Base-by-base conservation (phyloP, 2,797 vertebrate species). In the Diplodus puntazzo region DNA sequence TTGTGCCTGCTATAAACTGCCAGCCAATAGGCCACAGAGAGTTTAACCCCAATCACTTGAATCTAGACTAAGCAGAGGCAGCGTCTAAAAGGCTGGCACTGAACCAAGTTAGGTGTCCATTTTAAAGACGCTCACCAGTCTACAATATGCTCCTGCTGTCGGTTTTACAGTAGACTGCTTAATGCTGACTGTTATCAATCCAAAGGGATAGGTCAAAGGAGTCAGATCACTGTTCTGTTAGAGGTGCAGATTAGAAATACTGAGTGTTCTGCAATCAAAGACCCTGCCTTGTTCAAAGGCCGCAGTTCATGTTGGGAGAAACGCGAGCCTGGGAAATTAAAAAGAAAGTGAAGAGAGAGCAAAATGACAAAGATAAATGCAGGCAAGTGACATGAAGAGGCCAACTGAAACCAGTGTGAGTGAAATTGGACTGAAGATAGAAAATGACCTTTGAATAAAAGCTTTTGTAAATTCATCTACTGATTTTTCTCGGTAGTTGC, bases 1-100 rank as follows among this genome's bases (percentile, higher is more conserved):
- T 50, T 63, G 69, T 77, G 49, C 45, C 52, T 11, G 0, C 60
- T 60, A 60, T 53, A 69, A 81, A 81, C 74, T 85, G 61, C 11
- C 43, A 52, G 59, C 27, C 68, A 84, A 75, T 53, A 66, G 57
- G 58, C 54, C 69, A 16, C 45, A 67, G 39, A 65, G 79, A 68
- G 70, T 77, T 79, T 58, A 83, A 68, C n/a, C 63, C 62, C 39
- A 75, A 52, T 66, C 58, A 54, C 66, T 70, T 83, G 64, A 80
- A 65, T 79, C 63, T 52, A 73, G 75, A 85, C 78, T 75, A 76
- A 84, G 75, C 77, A 82, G 60, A 79, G 50, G 48, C 61, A 71
- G 50, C 72, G 57, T 64, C 49, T 69, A 57, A 59, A 79, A 49
- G 34, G 11, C 10, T 60, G 76, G 58, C 54, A 59, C 17, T 58